phyloP scores from a whole-genome alignment of 1,140 invertebrate species.

The Diabrotica virgifera region DNA sequence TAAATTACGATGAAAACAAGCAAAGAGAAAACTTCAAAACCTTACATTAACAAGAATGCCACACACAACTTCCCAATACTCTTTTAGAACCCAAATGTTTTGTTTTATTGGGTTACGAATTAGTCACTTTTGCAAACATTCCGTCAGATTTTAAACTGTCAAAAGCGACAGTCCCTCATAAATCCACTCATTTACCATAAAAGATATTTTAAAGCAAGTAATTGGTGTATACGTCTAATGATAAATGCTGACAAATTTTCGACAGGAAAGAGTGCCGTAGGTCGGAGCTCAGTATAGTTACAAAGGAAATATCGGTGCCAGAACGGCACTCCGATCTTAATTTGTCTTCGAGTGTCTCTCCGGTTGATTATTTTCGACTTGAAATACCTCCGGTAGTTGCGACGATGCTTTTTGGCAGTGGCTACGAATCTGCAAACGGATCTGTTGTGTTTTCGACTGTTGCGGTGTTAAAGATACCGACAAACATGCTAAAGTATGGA shows the following conservation, averaged over 20 bases:
- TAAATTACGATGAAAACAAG: too few species aligned
- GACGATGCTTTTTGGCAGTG: neutral
- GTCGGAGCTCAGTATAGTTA: slow-evolving; percentile 5
- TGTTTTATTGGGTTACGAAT: neutral
- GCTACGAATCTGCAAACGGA: too few species aligned
- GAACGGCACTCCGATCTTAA: slow-evolving; percentile 23
- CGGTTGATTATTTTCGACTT: slow-evolving; percentile 15
- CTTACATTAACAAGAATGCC: too few species aligned
- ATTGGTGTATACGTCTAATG: slow-evolving; percentile 9
- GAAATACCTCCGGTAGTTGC: neutral
- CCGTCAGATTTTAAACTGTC: neutral
- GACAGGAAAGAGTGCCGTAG: slow-evolving; percentile 19
- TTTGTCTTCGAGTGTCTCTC: slow-evolving; percentile 31
- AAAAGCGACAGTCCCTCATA: slow-evolving; percentile 5
- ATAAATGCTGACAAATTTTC: slow-evolving; percentile 16
- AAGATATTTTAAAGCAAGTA: slow-evolving; percentile 8
- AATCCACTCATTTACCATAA: slow-evolving; percentile 9
- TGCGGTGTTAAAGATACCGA: too few species aligned
- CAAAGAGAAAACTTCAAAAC: too few species aligned
- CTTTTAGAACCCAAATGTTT: too few species aligned
- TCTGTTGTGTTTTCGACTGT: too few species aligned
- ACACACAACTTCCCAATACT: too few species aligned
- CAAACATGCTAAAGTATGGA: too few species aligned
- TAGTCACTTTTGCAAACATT: neutral
- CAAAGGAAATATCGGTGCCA: slow-evolving; percentile 18